Conservation (phyloP, 2,888 invertebrate species). For the Nebria salina region DNA sequence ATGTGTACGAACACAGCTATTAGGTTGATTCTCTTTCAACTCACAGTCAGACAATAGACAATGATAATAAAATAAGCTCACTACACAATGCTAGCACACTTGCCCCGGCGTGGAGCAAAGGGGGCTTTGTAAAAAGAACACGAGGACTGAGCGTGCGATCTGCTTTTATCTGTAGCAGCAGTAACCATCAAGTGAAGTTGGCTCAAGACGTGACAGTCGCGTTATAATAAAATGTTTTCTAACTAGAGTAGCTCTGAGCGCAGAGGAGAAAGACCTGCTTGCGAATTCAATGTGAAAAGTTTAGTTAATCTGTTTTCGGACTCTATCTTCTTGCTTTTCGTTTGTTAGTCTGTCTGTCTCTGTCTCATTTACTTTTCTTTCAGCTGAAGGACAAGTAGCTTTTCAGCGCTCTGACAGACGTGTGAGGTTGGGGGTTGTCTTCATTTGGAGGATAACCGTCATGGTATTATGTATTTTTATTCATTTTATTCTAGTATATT, state of each 20-base stretch:
- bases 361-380: background rate
- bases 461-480: too few relatives aligned
- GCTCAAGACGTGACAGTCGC: constrained; percentile 17
- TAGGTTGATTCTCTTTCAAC: background rate
- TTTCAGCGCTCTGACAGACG: background rate
- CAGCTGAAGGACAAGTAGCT: background rate
- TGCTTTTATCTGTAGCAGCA: constrained; percentile 22
- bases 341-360: background rate
- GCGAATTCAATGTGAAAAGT: constrained; percentile 44
- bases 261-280: constrained; percentile 17
- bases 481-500: too few relatives aligned
- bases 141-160: background rate
- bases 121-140: background rate
- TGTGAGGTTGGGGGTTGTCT: too few relatives aligned
- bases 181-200: constrained; percentile 30
- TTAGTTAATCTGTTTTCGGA: constrained; percentile 45
- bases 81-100: background rate
- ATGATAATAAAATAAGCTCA: constrained; percentile 1
- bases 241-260: background rate
- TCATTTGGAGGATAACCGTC: too few relatives aligned
- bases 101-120: background rate
- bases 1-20: background rate
- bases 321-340: background rate
- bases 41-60: constrained; percentile 1
- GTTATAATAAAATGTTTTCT: constrained; percentile 29